Conservation (phyloP, 2,113 vertebrate species). For the Microtus pennsylvanicus region DNA sequence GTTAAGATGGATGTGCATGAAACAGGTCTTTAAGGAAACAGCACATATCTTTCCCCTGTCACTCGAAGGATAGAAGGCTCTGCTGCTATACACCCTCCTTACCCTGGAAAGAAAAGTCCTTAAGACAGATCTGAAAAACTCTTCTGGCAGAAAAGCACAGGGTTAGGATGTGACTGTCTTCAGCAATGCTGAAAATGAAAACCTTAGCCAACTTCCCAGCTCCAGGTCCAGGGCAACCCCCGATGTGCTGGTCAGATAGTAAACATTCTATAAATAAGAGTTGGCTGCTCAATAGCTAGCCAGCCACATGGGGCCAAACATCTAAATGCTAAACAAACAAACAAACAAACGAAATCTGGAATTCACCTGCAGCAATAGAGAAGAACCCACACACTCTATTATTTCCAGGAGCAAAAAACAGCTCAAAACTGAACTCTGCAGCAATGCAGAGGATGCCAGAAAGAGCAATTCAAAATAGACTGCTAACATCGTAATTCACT, state of each 20-base stretch:
- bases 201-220: not conserved
- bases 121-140: not conserved
- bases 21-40: slow-evolving; percentile 26
- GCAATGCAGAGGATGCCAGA: not conserved
- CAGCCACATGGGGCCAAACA: not conserved
- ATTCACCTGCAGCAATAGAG: not conserved
- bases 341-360: not conserved
- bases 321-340: not conserved
- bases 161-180: not conserved
- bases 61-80: not conserved
- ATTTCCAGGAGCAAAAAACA: slow-evolving; percentile 6
- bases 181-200: not conserved
- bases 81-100: not conserved
- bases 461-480: slow-evolving; percentile 20
- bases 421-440: not conserved
- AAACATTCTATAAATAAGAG: not conserved
- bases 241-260: not conserved
- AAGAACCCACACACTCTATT: not conserved
- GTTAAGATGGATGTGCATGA: not conserved
- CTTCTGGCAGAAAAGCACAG: not conserved
- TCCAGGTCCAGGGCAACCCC: not conserved
- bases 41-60: not conserved
- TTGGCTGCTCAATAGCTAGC: not conserved
- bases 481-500: not conserved
- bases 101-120: not conserved